phyloP scores from a whole-genome alignment of 1,140 invertebrate species.

The Musca vetustissima region DNA sequence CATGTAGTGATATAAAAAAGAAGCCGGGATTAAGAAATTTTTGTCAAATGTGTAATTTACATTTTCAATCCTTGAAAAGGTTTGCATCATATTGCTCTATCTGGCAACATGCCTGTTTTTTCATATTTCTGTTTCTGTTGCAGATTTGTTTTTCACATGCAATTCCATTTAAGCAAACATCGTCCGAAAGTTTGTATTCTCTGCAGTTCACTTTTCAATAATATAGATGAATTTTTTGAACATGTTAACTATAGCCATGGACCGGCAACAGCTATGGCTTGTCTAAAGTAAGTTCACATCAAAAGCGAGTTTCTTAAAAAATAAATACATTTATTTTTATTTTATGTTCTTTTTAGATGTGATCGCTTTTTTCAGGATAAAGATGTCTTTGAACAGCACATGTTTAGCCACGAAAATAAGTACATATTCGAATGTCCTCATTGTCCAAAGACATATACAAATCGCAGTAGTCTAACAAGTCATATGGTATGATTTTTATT shows the following conservation, averaged over 20 bases:
- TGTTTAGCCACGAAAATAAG: slow-evolving; percentile 33
- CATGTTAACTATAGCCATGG: slow-evolving; percentile 48
- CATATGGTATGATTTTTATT: slow-evolving; percentile 36
- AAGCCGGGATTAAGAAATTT: slow-evolving; percentile 35
- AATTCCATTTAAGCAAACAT: slow-evolving; percentile 48
- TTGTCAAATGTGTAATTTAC: slow-evolving; percentile 42
- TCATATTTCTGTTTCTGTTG: not conserved
- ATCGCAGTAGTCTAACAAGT: slow-evolving; percentile 34
- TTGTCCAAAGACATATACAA: slow-evolving; percentile 39
- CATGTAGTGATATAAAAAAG: slow-evolving; percentile 43
- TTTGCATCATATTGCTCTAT: not conserved
- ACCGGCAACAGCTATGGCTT: slow-evolving; percentile 37
- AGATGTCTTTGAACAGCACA: slow-evolving; percentile 36
- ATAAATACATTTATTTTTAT: slow-evolving; percentile 6
- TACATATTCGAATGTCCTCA: slow-evolving; percentile 35
- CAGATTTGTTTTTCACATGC: slow-evolving; percentile 49
- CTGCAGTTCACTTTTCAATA: slow-evolving; percentile 37
- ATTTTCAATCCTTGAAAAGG: slow-evolving; percentile 52
- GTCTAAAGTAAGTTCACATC: slow-evolving; percentile 35
- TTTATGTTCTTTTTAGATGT: slow-evolving; percentile 33
- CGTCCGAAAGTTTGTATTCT: slow-evolving; percentile 45
- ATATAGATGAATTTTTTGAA: slow-evolving; percentile 47
- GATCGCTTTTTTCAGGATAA: slow-evolving; percentile 47
- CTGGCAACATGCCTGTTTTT: no score
- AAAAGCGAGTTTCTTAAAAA: not conserved